These are phyloP conservation scores for Hiodon tergisus DNA, from an alignment of 2,113 vertebrate genomes.

Conservation along the genomic window DNA sequence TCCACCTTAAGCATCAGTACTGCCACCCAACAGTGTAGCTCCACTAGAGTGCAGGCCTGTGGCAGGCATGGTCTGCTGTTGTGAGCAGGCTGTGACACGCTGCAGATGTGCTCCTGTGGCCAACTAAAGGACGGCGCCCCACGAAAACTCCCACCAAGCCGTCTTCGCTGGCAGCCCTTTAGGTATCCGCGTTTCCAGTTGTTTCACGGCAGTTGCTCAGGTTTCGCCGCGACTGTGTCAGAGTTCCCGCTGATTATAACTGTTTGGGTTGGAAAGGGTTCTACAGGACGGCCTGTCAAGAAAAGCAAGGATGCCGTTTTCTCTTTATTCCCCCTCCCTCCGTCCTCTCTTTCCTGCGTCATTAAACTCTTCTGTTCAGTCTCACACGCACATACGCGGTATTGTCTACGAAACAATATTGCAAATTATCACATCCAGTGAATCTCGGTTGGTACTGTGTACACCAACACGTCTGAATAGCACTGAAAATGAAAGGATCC, in stretches of 20 bases:
- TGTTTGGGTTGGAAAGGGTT: too few species aligned
- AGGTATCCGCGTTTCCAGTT: too few species aligned
- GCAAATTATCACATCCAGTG: too few species aligned
- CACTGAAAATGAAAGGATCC: background rate
- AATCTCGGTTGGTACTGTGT: background rate
- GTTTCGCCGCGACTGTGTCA: background rate
- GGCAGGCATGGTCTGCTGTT: background rate
- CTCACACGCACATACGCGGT: too few species aligned
- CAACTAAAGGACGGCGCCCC: background rate
- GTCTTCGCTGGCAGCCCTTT: background rate
- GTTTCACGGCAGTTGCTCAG: background rate
- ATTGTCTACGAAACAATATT: too few species aligned
- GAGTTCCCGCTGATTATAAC: too few species aligned
- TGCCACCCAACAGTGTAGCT: slow-evolving; percentile 4
- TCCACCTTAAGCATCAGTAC: background rate
- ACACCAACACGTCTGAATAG: too few species aligned
- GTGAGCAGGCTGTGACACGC: slow-evolving; percentile 1
- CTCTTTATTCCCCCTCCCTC: too few species aligned
- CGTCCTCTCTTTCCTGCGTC: too few species aligned
- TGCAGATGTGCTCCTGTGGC: slow-evolving; percentile 12
- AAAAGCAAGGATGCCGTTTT: too few species aligned
- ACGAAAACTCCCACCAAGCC: background rate
- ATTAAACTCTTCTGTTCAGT: too few species aligned
- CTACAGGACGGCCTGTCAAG: too few species aligned
- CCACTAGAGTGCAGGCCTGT: background rate